phyloP scores from a whole-genome alignment of 1,140 invertebrate species.

The Brachystomella parvula region DNA sequence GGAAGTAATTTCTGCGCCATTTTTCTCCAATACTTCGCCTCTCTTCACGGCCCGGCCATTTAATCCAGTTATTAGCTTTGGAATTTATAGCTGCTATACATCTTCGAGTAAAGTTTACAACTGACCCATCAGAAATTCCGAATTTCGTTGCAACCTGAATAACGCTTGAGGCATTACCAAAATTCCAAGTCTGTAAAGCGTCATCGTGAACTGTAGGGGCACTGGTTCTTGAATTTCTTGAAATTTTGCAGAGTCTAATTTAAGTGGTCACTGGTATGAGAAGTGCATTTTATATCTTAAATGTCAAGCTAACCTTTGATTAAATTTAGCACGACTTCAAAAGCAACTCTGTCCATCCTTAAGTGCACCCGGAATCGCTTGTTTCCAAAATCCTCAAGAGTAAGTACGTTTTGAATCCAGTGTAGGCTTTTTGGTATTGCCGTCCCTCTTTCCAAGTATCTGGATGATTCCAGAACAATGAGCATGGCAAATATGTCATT shows the following conservation, averaged over 20 bases:
- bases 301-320: not conserved
- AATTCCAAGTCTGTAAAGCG: not conserved
- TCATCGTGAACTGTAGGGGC: not conserved
- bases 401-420: not conserved
- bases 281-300: not conserved
- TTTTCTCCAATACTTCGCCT: not conserved
- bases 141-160: conserved; percentile 11
- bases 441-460: not conserved
- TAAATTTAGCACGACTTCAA: not conserved
- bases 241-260: not conserved
- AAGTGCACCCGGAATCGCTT: conserved; percentile 7
- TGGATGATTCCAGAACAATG: not conserved
- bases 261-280: not conserved
- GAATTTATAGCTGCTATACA: not conserved
- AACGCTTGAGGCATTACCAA: not conserved
- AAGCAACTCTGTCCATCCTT: not conserved
- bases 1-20: conserved; percentile 5
- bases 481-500: not conserved
- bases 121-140: conserved; percentile 14
- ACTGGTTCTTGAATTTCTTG: not conserved
- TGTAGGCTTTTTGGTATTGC: not conserved
- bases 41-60: conserved; percentile 12
- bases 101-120: conserved; percentile 4
- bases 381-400: not conserved
- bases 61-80: not conserved